Conservation (phyloP, 1,140 invertebrate species). For the Ceratosolen solmsi region DNA sequence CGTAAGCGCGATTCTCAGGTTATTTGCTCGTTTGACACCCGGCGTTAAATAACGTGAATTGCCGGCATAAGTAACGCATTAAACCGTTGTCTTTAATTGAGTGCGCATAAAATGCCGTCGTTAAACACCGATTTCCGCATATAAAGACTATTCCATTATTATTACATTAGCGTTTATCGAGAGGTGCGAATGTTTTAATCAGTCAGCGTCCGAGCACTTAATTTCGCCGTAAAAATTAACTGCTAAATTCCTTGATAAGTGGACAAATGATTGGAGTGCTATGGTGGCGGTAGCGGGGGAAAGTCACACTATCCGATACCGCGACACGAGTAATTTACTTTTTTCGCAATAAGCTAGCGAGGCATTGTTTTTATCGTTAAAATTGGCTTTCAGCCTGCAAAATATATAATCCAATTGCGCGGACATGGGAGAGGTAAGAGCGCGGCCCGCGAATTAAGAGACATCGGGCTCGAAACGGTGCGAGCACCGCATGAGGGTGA, state of each 20-base stretch:
- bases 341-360: slow-evolving; percentile 4
- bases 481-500: no score
- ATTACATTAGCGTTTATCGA: slow-evolving; percentile 20
- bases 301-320: neutral
- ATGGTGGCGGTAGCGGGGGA: neutral
- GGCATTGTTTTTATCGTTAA: neutral
- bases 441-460: neutral
- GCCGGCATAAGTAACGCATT: slow-evolving; percentile 6
- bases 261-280: neutral
- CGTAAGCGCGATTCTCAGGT: neutral
- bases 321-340: neutral
- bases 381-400: neutral
- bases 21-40: slow-evolving; percentile 32
- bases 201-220: neutral
- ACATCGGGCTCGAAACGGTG: slow-evolving; percentile 1
- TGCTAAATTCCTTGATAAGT: slow-evolving; percentile 3
- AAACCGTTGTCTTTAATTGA: slow-evolving; percentile 21
- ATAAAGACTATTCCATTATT: slow-evolving; percentile 6
- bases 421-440: neutral
- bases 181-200: slow-evolving; percentile 16
- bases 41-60: slow-evolving; percentile 7
- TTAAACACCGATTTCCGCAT: slow-evolving; percentile 1
- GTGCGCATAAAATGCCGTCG: neutral
- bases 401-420: neutral
- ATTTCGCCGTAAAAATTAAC: slow-evolving; percentile 10